Evolutionary conservation across 92 coral and sea anemone species (phyloP).

Genomic region (Ricordea florida): DNA sequence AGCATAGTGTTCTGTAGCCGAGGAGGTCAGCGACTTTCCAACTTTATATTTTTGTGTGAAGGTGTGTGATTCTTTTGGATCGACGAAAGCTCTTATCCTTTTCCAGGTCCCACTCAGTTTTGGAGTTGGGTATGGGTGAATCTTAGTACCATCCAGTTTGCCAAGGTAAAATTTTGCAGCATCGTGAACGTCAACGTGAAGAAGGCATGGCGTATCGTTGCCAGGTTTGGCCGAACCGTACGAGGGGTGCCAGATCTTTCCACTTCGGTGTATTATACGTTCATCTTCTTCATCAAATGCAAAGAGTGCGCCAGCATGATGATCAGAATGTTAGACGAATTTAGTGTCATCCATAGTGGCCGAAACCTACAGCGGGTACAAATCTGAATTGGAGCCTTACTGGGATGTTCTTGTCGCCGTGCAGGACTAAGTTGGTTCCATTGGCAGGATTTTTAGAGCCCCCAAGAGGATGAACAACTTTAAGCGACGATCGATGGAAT

Average conservation of each 20-base stretch:
- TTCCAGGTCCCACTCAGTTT: conserved; percentile 1
- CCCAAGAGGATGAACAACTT: background rate
- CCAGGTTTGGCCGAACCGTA: background rate
- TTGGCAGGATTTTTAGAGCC: background rate
- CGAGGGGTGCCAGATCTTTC: background rate
- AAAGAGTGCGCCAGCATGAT: background rate
- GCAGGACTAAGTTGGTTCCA: background rate
- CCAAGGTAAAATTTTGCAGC: conserved; percentile 11
- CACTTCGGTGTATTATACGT: background rate
- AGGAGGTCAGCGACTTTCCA: background rate
- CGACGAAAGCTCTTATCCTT: background rate
- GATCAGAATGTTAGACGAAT: background rate
- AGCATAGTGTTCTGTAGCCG: background rate
- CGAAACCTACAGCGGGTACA: background rate
- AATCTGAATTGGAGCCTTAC: background rate
- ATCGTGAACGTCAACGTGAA: background rate
- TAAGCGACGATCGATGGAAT: background rate
- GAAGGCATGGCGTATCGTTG: conserved; percentile 10
- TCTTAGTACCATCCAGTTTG: conserved; percentile 7
- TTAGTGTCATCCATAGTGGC: background rate
- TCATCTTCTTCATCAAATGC: background rate
- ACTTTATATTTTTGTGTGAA: conserved; percentile 1
- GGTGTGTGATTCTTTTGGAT: background rate
- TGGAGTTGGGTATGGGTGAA: conserved; percentile 1
- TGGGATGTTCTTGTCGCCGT: background rate